A percentile compares a stretch with the other conserved stretches of the same genome.
Conservation (phyloP, 2,113 vertebrate species). For the Scomber japonicus region DNA sequence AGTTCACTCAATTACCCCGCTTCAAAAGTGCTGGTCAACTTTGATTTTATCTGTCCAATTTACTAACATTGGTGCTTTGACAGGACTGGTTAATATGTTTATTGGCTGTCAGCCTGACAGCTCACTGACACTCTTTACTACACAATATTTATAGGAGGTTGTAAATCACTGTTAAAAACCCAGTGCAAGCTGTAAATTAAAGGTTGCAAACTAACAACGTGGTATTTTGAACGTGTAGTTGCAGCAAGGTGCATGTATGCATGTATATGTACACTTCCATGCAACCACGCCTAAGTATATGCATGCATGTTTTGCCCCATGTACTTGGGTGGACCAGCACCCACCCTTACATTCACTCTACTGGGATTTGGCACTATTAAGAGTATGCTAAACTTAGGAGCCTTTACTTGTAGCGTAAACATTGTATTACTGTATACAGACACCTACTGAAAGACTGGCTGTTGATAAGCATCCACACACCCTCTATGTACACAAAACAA, state of each 20-base stretch:
- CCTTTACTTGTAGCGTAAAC: conserved; percentile 55
- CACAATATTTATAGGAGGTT: background rate
- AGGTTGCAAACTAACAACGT: background rate
- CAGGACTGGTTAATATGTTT: conserved; percentile 17
- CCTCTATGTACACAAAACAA: conserved; percentile 61
- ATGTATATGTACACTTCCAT: conserved; percentile 25
- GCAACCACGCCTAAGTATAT: conserved; percentile 22
- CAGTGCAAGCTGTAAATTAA: background rate
- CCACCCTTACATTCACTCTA: conserved; percentile 29
- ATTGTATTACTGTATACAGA: conserved; percentile 49
- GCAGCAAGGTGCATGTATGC: conserved; percentile 10
- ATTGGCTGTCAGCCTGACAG: background rate
- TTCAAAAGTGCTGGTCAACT: conserved; percentile 7
- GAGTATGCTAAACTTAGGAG: conserved; percentile 39
- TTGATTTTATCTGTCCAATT: conserved; percentile 22
- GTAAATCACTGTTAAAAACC: conserved; percentile 25
- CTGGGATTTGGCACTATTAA: conserved; percentile 49
- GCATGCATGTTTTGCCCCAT: conserved; percentile 12
- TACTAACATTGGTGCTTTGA: conserved; percentile 30
- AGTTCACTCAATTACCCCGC: conserved; percentile 72
- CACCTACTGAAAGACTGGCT: conserved; percentile 31
- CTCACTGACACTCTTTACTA: conserved; percentile 21
- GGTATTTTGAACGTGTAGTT: conserved; percentile 26
- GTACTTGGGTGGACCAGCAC: conserved; percentile 25
- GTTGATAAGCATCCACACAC: conserved; percentile 55